Conservation (phyloP, 1,140 invertebrate genomes). For the Zaprionus africanus region DNA sequence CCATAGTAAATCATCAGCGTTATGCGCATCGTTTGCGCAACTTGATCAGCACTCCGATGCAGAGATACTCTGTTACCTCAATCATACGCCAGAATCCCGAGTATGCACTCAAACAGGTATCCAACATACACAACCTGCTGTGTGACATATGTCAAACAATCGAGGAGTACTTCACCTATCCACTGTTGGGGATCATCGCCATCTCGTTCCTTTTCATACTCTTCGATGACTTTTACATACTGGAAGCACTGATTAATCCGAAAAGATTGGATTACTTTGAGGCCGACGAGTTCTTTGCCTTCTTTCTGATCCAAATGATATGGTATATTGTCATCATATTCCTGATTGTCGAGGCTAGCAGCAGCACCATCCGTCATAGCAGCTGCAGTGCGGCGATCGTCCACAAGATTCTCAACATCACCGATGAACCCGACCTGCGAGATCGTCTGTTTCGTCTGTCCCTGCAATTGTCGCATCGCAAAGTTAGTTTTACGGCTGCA, state of each 20-base stretch:
- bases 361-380: slow-evolving; percentile 68
- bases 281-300: slow-evolving; percentile 79
- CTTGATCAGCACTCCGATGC: slow-evolving; percentile 56
- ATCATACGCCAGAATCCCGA: slow-evolving; percentile 78
- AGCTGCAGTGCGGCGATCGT: slow-evolving; percentile 67
- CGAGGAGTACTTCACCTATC: slow-evolving; percentile 82
- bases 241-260: slow-evolving; percentile 72
- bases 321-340: slow-evolving; percentile 82
- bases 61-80: slow-evolving; percentile 76
- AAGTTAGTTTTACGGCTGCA: slow-evolving; percentile 74
- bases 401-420: slow-evolving; percentile 79
- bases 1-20: slow-evolving; percentile 57
- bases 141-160: slow-evolving; percentile 80
- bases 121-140: slow-evolving; percentile 78
- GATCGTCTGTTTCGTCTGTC: slow-evolving; percentile 74
- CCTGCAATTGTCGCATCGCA: slow-evolving; percentile 72
- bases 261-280: slow-evolving; percentile 72
- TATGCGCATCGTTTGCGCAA: slow-evolving; percentile 57
- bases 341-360: slow-evolving; percentile 77
- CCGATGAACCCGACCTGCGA: slow-evolving; percentile 68
- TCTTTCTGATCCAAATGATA: slow-evolving; percentile 75
- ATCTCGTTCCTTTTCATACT: slow-evolving; percentile 81
- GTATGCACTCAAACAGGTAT: slow-evolving; percentile 72
- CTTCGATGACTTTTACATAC: slow-evolving; percentile 80
- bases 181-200: slow-evolving; percentile 74